phyloP scores from a whole-genome alignment of 1,140 invertebrate genomes.

The Drosophila navojoa region DNA sequence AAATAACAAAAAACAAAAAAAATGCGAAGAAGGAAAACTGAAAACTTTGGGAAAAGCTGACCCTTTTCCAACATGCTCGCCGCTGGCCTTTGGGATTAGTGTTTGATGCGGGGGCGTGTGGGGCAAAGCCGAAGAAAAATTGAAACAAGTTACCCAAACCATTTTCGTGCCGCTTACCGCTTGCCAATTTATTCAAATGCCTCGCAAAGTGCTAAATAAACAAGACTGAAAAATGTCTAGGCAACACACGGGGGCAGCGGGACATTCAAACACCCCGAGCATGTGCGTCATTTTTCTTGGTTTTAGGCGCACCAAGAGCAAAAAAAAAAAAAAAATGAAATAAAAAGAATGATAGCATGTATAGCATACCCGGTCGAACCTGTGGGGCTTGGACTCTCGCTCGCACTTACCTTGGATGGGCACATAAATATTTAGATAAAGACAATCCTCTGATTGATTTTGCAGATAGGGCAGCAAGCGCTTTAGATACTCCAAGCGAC shows the following conservation, averaged over 20 bases:
- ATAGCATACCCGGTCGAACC: conserved; percentile 26
- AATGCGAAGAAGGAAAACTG: conserved; percentile 32
- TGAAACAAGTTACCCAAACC: conserved; percentile 64
- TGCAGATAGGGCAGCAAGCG: conserved; percentile 93
- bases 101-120: neutral
- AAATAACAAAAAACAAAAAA: conserved; percentile 26
- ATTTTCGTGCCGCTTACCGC: conserved; percentile 50
- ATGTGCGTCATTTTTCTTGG: conserved; percentile 72
- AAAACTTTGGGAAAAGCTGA: conserved; percentile 62
- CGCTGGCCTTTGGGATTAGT: conserved; percentile 69
- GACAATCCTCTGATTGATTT: conserved; percentile 97
- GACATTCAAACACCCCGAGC: neutral
- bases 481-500: conserved; percentile 93
- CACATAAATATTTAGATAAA: conserved; percentile 98
- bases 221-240: conserved; percentile 67
- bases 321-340: no score
- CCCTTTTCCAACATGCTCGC: conserved; percentile 59
- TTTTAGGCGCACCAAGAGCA: conserved; percentile 33
- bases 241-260: neutral
- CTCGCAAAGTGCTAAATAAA: conserved; percentile 81
- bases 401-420: conserved; percentile 92
- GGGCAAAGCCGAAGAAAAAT: conserved; percentile 64
- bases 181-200: conserved; percentile 82
- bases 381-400: conserved; percentile 5
- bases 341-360: neutral